phyloP scores from a whole-genome alignment of 2,113 vertebrate genomes.

The Peucedramus taeniatus region DNA sequence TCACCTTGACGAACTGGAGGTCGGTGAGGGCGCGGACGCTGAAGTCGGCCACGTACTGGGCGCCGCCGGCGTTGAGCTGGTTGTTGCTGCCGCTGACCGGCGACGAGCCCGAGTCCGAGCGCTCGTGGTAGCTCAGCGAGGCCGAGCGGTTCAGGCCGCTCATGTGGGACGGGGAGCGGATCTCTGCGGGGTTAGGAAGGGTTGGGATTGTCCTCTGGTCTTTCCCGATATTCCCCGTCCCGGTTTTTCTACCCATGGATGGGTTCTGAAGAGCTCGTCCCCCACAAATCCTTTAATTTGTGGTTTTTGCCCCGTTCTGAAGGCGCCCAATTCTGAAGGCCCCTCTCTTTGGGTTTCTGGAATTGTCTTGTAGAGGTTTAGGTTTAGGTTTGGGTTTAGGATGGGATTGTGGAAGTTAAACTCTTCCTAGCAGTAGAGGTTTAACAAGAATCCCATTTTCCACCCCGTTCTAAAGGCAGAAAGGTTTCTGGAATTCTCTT shows the following conservation, averaged over 20 bases:
- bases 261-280: background rate
- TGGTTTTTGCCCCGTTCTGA: accelerated
- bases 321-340: too few species aligned
- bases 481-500: background rate
- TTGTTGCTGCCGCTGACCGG: constrained; percentile 73
- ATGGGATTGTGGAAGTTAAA: background rate
- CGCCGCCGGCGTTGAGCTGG: constrained; percentile 71
- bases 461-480: accelerated
- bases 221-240: accelerated
- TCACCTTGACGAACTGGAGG: constrained; percentile 93
- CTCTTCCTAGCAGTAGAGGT: background rate
- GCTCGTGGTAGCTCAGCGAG: constrained; percentile 85
- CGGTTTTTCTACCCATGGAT: background rate
- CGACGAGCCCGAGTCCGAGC: constrained; percentile 72
- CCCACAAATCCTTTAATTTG: background rate
- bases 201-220: accelerated
- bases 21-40: constrained; percentile 88
- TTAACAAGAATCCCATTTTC: background rate
- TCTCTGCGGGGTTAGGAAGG: constrained; percentile 67
- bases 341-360: background rate
- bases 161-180: constrained; percentile 83
- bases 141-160: constrained; percentile 85
- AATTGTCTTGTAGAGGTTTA: too few species aligned
- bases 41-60: constrained; percentile 90
- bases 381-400: too few species aligned